Base-by-base conservation (phyloP, 92 coral and sea anemone species). In the Epizoanthus fatuus region DNA sequence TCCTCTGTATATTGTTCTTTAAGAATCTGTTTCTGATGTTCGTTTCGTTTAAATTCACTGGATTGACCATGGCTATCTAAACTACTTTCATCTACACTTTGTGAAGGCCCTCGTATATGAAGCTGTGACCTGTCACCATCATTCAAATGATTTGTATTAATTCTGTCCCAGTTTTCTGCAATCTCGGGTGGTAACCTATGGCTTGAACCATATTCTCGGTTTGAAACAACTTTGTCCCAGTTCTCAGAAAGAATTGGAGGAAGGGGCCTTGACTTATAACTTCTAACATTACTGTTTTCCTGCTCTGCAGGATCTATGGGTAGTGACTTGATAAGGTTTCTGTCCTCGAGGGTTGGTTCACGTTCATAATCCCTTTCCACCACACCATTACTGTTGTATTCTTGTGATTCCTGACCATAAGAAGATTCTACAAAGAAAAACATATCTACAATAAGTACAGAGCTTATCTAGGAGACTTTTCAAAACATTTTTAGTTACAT, bases 271-370 rank as follows among this genome's bases (percentile, higher is more conserved):
- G 58, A 77, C 0, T 72, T 47, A 72, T 49, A 49, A 40, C 39
- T 60, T 77, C 82, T 60, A 59, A 32, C 63, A 9, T 77, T 52
- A 19, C 39, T 20, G 63, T 60, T 44, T 40, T 77, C 82, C 29
- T 60, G 35, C 39, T 77, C 58, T 17, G 58, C 65, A 77, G 82
- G 19, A 12, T 89, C 85, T 63, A 84, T 40, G 80, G 95, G 87
- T 3, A 92, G 57, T 42, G 91, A 87, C 17, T 78, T 58, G 66
- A 91, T 90, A 54, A 90, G 89, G 71, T 94, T 81, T 57, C 88
- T 81, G 73, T 92, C 92, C 25, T 89, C 95, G 25, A 70, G 83
- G 15, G 79, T 84, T 38, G 86, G 92, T 75, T 87, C 95, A 54
- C 75, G 89, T 52, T 88, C 88, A 68, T 72, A 58, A 2, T 63